Percentiles rank a stretch among this genome's conserved stretches.
These are phyloP conservation scores for Melipona quadrifasciata DNA, from an alignment of 1,140 invertebrate species.

Conservation along the genomic window DNA sequence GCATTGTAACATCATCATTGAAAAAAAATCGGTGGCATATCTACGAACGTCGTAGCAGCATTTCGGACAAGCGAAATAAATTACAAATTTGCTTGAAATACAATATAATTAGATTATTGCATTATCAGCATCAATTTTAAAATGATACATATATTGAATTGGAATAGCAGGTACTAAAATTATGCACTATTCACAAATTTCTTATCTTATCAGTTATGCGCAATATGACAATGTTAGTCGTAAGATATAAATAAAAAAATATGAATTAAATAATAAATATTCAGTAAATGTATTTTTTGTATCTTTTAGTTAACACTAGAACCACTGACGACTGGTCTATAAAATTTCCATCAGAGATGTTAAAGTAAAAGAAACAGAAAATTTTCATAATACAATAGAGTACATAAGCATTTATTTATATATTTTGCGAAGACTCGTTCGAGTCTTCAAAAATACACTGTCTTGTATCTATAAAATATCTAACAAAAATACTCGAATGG, in stretches of 20 bases:
- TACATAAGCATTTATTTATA: too few species aligned
- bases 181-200: slow-evolving; percentile 9
- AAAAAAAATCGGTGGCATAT: slow-evolving; percentile 20
- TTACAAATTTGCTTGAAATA: slow-evolving; percentile 10
- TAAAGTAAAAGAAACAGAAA: too few species aligned
- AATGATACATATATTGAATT: slow-evolving; percentile 17
- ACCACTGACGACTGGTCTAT: too few species aligned
- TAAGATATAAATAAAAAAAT: slow-evolving; percentile 29
- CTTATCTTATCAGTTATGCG: slow-evolving; percentile 30
- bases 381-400: too few species aligned
- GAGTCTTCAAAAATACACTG: too few species aligned
- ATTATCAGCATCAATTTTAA: slow-evolving; percentile 12
- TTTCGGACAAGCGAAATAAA: background rate
- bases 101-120: slow-evolving; percentile 13
- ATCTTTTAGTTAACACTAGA: background rate
- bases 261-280: background rate
- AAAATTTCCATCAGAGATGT: too few species aligned
- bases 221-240: slow-evolving; percentile 35
- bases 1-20: background rate
- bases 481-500: too few species aligned
- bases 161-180: background rate
- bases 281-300: background rate
- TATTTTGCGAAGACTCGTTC: too few species aligned
- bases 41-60: background rate
- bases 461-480: too few species aligned